Conservation (phyloP, 2,113 vertebrate species). For the Burhinus bistriatus region DNA sequence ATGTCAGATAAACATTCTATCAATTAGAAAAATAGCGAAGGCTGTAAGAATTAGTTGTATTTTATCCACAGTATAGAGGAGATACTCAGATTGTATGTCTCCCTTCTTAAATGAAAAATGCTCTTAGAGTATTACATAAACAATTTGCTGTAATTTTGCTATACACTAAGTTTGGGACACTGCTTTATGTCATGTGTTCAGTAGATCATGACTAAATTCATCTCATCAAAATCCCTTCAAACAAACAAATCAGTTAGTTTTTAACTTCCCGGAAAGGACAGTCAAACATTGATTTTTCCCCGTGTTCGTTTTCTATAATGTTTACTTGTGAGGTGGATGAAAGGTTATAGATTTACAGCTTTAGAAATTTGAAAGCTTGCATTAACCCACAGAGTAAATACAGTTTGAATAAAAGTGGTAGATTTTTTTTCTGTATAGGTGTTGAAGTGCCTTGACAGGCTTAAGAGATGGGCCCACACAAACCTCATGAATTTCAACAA, state of each 20-base stretch:
- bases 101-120: neutral
- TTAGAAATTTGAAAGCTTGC: neutral
- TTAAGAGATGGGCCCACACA: neutral
- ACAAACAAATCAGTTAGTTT: neutral
- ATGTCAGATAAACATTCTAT: neutral
- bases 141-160: neutral
- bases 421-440: neutral
- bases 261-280: neutral
- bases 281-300: neutral
- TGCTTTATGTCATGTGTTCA: neutral
- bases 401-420: neutral
- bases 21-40: neutral
- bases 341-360: neutral
- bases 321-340: neutral
- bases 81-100: neutral
- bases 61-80: neutral
- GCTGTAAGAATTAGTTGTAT: neutral
- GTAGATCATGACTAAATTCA: neutral
- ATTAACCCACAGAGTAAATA: neutral
- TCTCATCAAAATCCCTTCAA: neutral
- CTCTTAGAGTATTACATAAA: neutral
- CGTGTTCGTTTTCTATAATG: neutral
- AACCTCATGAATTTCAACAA: neutral
- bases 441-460: neutral
- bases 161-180: neutral